Percentiles rank a stretch among this genome's conserved stretches.
phyloP scores from a whole-genome alignment of 2,797 vertebrate species.

The Varecia variegata region DNA sequence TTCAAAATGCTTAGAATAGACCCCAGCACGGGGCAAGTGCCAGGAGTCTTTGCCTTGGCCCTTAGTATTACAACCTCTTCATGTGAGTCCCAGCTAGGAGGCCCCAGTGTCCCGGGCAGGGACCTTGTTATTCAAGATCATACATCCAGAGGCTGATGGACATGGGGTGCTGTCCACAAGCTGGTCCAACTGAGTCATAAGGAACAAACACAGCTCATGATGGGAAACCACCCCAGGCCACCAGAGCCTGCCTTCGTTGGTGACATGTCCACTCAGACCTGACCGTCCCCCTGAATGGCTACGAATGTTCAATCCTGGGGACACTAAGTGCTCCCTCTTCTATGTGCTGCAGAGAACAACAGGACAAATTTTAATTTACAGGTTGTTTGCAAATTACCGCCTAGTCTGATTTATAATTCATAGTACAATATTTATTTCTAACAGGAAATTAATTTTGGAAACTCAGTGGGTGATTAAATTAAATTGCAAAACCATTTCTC shows the following conservation, averaged over 20 bases:
- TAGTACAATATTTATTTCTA: constrained; percentile 76
- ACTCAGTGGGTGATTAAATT: constrained; percentile 76
- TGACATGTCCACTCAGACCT: rapidly evolving
- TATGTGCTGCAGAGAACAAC: not conserved
- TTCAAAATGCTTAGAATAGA: rapidly evolving
- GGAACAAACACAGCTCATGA: rapidly evolving
- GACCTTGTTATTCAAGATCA: rapidly evolving
- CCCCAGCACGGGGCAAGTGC: too few relatives aligned
- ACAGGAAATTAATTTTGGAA: constrained; percentile 80
- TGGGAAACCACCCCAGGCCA: not conserved
- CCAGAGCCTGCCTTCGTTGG: rapidly evolving
- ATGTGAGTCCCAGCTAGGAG: rapidly evolving
- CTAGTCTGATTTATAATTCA: constrained; percentile 77
- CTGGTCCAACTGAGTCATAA: rapidly evolving
- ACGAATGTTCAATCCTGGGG: not conserved
- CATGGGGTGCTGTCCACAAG: too few relatives aligned
- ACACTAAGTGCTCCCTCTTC: not conserved
- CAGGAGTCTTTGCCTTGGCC: rapidly evolving
- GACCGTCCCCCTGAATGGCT: not conserved
- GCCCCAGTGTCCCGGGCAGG: rapidly evolving
- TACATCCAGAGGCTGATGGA: rapidly evolving
- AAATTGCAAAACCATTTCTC: constrained; percentile 70
- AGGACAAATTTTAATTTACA: constrained; percentile 59
- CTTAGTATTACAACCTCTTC: rapidly evolving
- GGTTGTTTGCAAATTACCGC: constrained; percentile 63